These are phyloP conservation scores for Apotomis turbidana DNA, from an alignment of 2,888 invertebrate species.

Conservation along the genomic window DNA sequence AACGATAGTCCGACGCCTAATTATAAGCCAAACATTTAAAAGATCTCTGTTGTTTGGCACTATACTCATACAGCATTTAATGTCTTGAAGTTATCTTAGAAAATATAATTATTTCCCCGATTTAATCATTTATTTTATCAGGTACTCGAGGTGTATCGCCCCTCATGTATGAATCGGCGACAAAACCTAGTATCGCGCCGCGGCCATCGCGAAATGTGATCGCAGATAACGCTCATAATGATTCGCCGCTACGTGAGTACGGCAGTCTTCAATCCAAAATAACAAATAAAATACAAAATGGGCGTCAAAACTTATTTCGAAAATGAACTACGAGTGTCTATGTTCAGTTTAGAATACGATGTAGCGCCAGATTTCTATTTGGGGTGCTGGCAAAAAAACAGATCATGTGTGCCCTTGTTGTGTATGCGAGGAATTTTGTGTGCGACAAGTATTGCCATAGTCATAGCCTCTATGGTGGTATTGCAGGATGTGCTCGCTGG, in stretches of 20 bases:
- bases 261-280: slow-evolving; percentile 1
- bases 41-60: too few species aligned
- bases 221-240: slow-evolving; percentile 33
- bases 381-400: slow-evolving; percentile 62
- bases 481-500: slow-evolving; percentile 46
- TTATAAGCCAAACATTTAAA: too few species aligned
- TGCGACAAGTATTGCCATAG: slow-evolving; percentile 59
- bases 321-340: slow-evolving; percentile 57
- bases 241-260: slow-evolving; percentile 14
- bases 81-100: neutral
- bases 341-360: slow-evolving; percentile 62
- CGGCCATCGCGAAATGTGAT: slow-evolving; percentile 13
- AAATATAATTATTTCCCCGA: neutral
- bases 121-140: slow-evolving; percentile 17
- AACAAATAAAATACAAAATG: slow-evolving; percentile 53
- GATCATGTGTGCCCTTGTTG: slow-evolving; percentile 61
- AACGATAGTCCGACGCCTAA: too few species aligned
- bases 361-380: slow-evolving; percentile 63
- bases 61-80: too few species aligned
- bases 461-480: slow-evolving; percentile 57
- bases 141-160: slow-evolving; percentile 19
- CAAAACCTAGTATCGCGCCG: slow-evolving; percentile 13
- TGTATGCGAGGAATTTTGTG: slow-evolving; percentile 60
- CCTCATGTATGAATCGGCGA: slow-evolving; percentile 12
- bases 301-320: slow-evolving; percentile 61